A percentile compares a stretch with the other conserved stretches of the same genome.
phyloP scores from a whole-genome alignment of 2,113 vertebrate species.

The Bombycilla garrulus region DNA sequence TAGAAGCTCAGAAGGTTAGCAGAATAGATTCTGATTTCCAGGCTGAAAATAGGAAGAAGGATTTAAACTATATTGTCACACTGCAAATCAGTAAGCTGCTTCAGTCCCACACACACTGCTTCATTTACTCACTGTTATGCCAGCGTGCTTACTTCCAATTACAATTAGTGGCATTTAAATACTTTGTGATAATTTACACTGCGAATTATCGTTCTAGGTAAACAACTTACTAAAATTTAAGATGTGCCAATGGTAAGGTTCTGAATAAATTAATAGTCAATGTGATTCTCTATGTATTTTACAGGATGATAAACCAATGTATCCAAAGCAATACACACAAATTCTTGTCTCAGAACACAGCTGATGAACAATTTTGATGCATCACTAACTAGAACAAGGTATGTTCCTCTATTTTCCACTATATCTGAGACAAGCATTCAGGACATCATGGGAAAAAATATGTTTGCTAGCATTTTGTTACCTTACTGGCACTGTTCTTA shows the following conservation, averaged over 20 bases:
- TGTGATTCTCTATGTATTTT: not conserved
- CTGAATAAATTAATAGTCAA: not conserved
- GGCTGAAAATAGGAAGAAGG: not conserved
- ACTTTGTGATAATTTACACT: not conserved
- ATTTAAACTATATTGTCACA: not conserved
- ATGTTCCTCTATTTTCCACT: not conserved
- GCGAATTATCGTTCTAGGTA: not conserved
- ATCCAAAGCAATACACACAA: not conserved
- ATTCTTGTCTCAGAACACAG: not conserved
- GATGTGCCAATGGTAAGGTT: not conserved
- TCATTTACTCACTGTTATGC: not conserved
- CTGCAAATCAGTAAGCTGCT: not conserved
- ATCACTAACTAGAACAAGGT: not conserved
- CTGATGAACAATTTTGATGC: not conserved
- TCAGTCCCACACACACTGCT: not conserved
- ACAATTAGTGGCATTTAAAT: conserved; percentile 9
- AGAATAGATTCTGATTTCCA: conserved; percentile 45
- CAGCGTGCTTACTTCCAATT: not conserved
- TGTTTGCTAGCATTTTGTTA: not conserved
- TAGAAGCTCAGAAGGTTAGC: conserved; percentile 74
- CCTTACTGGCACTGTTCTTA: not conserved
- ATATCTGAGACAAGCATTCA: not conserved
- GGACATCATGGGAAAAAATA: not conserved
- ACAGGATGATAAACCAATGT: not conserved
- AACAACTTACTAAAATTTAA: not conserved